These are phyloP conservation scores for Lepus americanus DNA, from an alignment of 2,113 vertebrate genomes.

Conservation along the genomic window DNA sequence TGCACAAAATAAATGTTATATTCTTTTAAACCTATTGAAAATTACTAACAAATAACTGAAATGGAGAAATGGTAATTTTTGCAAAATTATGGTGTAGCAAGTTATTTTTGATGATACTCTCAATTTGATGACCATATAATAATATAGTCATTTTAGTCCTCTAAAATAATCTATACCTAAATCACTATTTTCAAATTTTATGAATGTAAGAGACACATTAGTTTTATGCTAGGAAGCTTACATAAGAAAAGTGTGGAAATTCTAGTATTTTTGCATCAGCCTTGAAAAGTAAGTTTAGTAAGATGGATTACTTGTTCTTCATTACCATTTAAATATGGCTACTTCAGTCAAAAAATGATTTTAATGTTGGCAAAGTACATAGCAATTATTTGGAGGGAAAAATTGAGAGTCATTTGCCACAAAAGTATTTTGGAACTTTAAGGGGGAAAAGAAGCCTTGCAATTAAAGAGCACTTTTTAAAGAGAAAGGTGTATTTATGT, in stretches of 20 bases:
- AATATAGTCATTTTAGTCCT: neutral
- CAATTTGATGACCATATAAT: neutral
- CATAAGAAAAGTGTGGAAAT: neutral
- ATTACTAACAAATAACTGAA: neutral
- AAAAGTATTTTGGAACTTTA: constrained; percentile 62
- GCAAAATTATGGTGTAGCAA: neutral
- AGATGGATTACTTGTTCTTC: neutral
- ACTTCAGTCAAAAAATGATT: neutral
- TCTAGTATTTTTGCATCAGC: neutral
- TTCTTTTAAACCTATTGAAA: neutral
- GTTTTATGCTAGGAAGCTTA: neutral
- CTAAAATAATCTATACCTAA: constrained; percentile 37
- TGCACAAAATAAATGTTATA: too few relatives aligned
- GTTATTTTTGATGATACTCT: neutral
- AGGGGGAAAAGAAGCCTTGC: neutral
- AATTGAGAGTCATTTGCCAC: neutral
- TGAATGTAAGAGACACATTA: neutral
- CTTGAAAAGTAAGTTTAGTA: constrained; percentile 30
- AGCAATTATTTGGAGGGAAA: constrained; percentile 25
- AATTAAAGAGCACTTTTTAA: constrained; percentile 69
- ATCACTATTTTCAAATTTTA: neutral
- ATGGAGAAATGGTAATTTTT: neutral
- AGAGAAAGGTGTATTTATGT: constrained; percentile 70
- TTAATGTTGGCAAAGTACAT: neutral
- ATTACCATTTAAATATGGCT: constrained; percentile 47